These are phyloP conservation scores for Cerastis rubricosa DNA, from an alignment of 2,888 invertebrate species.

Conservation along the genomic window DNA sequence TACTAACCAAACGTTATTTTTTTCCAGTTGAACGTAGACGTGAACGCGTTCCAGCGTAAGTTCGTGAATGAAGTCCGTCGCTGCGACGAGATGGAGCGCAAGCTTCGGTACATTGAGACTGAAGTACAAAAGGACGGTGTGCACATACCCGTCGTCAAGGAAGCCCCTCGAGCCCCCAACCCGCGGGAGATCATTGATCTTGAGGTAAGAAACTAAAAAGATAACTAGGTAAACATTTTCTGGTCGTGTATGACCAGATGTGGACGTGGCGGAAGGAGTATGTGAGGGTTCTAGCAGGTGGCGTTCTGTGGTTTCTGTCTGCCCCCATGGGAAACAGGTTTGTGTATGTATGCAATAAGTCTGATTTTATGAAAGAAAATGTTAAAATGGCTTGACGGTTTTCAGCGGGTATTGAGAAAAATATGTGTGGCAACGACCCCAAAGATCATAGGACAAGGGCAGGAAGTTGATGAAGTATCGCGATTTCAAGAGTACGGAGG, in stretches of 20 bases:
- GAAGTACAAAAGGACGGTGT: conserved; percentile 96
- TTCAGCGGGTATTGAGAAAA: background rate
- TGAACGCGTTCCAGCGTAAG: conserved; percentile 97
- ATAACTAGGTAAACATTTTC: background rate
- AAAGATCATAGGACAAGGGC: background rate
- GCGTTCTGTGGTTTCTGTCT: too few species aligned
- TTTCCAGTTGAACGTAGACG: conserved; percentile 95
- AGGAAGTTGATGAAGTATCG: background rate
- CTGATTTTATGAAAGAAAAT: background rate
- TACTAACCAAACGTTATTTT: conserved; percentile 32
- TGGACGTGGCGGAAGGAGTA: background rate
- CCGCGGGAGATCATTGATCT: conserved; percentile 97
- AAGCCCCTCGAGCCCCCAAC: conserved; percentile 94
- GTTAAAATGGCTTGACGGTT: background rate
- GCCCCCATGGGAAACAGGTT: too few species aligned
- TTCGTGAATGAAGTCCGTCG: conserved; percentile 97
- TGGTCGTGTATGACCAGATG: background rate
- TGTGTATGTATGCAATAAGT: too few species aligned
- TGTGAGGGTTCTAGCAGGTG: background rate
- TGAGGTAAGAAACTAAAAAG: conserved; percentile 88
- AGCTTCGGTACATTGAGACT: conserved; percentile 95
- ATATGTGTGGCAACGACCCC: background rate
- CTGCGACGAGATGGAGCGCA: conserved; percentile 98
- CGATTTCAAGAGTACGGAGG: background rate
- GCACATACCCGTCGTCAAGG: conserved; percentile 94